Percentiles rank a stretch among this genome's conserved stretches.
Conservation (phyloP, 2,113 vertebrate species). For the Sceloporus tristichus region DNA sequence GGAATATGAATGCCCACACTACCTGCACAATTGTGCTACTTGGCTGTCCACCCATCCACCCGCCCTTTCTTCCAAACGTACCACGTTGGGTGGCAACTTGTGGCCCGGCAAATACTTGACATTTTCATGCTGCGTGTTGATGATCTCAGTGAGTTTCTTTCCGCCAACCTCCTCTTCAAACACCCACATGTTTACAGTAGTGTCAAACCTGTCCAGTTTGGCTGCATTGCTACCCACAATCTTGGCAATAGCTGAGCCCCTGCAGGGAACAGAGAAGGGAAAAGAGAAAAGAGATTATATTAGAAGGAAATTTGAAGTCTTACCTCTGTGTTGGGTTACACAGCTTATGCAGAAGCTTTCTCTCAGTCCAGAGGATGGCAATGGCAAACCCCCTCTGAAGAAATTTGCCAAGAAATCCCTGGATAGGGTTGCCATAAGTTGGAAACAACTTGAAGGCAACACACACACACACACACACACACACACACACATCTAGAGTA, state of each 20-base stretch:
- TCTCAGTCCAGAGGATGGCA: too few species aligned
- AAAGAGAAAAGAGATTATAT: not conserved
- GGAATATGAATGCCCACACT: not conserved
- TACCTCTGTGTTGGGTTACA: not conserved
- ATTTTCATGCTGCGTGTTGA: constrained; percentile 95
- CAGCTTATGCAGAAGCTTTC: not conserved
- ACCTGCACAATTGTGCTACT: not conserved
- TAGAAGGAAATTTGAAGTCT: not conserved
- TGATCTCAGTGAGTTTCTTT: constrained; percentile 92
- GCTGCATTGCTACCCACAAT: constrained; percentile 90
- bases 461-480: too few species aligned
- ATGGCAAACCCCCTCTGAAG: too few species aligned
- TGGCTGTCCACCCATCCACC: accelerated
- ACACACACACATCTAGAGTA: too few species aligned
- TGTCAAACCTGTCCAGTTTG: constrained; percentile 85
- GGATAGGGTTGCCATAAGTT: too few species aligned
- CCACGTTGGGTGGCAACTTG: constrained; percentile 95
- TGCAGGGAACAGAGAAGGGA: constrained; percentile 57
- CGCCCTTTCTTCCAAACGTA: constrained; percentile 71
- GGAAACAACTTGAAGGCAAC: too few species aligned
- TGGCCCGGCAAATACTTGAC: constrained; percentile 95
- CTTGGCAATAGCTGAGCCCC: constrained; percentile 97
- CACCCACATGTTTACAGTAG: constrained; percentile 94
- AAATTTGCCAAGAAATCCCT: too few species aligned
- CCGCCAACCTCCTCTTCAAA: constrained; percentile 90